A percentile compares a stretch with the other conserved stretches of the same genome.
Evolutionary conservation across 2,797 vertebrate genomes (phyloP).

Genomic region (Lagocephalus sceleratus): DNA sequence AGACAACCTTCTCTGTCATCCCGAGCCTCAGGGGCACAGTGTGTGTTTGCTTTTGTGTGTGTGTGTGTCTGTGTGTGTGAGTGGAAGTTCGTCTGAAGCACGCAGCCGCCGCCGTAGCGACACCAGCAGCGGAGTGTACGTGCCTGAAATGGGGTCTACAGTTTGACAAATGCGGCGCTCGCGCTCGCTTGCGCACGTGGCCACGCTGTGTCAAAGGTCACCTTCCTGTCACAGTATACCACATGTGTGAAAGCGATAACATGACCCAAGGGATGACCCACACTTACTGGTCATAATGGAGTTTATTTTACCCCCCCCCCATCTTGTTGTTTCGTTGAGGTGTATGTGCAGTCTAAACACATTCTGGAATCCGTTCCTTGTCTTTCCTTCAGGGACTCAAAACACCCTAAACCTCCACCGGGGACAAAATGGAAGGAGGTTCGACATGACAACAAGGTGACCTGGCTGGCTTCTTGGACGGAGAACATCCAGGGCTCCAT

Average conservation of each 20-base stretch:
- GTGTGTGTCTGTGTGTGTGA: slow-evolving; percentile 5
- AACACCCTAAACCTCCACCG: slow-evolving; percentile 84
- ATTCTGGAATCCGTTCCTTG: not conserved
- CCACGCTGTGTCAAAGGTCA: slow-evolving; percentile 49
- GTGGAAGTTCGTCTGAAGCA: slow-evolving; percentile 12
- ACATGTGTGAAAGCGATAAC: slow-evolving; percentile 46
- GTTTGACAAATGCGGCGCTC: slow-evolving; percentile 6
- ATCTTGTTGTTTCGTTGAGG: slow-evolving; percentile 10
- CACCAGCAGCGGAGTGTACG: not conserved
- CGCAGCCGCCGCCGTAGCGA: slow-evolving; percentile 16
- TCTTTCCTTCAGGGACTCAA: slow-evolving; percentile 80
- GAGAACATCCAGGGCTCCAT: slow-evolving; percentile 97
- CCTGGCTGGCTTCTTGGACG: slow-evolving; percentile 96
- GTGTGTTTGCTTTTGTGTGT: slow-evolving; percentile 9
- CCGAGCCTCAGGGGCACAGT: slow-evolving; percentile 3
- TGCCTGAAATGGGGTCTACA: slow-evolving; percentile 8
- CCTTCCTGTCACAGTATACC: slow-evolving; percentile 48
- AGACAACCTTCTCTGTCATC: slow-evolving; percentile 16
- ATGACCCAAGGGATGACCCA: slow-evolving; percentile 26
- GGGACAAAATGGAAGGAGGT: slow-evolving; percentile 95
- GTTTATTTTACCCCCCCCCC: slow-evolving; percentile 13
- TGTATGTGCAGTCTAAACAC: not conserved
- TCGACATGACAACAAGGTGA: slow-evolving; percentile 94
- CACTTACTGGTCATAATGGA: slow-evolving; percentile 15
- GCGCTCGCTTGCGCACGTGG: slow-evolving; percentile 10